A percentile compares a stretch with the other conserved stretches of the same genome.
Evolutionary conservation across 2,888 invertebrate genomes (phyloP).

Genomic region (Acleris emargana): DNA sequence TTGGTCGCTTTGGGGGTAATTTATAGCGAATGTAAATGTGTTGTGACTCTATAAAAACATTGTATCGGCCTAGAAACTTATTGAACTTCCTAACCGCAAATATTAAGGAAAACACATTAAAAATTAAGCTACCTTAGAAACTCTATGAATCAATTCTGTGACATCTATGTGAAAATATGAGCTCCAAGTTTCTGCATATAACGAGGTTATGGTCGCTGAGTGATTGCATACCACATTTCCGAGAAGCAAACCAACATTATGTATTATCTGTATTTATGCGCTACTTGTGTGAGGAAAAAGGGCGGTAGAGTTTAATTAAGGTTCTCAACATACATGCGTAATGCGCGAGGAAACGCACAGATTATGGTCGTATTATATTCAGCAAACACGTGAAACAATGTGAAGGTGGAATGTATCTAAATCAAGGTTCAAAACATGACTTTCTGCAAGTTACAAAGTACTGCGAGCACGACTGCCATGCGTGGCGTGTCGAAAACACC

Average conservation of each 20-base stretch:
- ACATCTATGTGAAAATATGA: background rate
- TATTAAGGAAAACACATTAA: no score
- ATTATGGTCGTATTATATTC: no score
- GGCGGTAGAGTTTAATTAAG: no score
- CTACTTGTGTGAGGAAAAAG: no score
- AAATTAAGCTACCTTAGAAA: no score
- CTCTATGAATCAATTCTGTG: background rate
- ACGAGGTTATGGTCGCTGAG: no score
- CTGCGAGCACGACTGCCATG: slow-evolving; percentile 23
- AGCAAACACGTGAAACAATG: background rate
- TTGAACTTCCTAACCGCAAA: no score
- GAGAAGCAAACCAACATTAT: background rate
- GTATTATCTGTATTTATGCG: background rate
- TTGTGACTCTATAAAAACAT: background rate
- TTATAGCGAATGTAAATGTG: background rate
- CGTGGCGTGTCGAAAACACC: slow-evolving; percentile 41
- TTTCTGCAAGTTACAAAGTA: background rate
- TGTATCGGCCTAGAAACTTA: background rate
- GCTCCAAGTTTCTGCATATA: background rate
- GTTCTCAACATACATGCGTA: no score
- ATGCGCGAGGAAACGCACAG: background rate
- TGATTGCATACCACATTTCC: no score
- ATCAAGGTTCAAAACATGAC: slow-evolving; percentile 1
- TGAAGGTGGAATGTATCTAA: background rate
- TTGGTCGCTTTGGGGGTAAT: slow-evolving; percentile 1